These are phyloP conservation scores for Stenoptilia bipunctidactyla DNA, from an alignment of 2,888 invertebrate genomes.

Conservation along the genomic window DNA sequence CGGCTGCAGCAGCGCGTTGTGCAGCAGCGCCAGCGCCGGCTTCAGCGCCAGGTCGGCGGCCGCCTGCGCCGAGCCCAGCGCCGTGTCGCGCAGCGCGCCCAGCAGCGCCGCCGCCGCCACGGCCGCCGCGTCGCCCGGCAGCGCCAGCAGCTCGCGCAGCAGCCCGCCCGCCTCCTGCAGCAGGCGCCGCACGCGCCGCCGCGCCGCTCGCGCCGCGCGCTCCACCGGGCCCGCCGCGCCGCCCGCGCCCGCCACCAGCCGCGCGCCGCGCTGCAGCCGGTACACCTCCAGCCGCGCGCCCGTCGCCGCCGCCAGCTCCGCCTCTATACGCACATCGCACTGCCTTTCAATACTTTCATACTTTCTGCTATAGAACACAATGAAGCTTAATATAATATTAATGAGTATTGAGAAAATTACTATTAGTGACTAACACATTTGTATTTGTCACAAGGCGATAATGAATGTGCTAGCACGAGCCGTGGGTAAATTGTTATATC, in stretches of 20 bases:
- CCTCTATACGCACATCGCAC: too few relatives aligned
- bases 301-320: slow-evolving; percentile 27
- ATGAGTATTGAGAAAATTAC: too few relatives aligned
- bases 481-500: too few relatives aligned
- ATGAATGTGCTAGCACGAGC: too few relatives aligned
- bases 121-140: slow-evolving; percentile 24
- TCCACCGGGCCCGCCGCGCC: slow-evolving; percentile 8
- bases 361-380: too few relatives aligned
- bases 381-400: too few relatives aligned
- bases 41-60: slow-evolving; percentile 76
- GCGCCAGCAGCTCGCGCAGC: slow-evolving; percentile 73
- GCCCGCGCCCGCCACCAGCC: slow-evolving; percentile 13
- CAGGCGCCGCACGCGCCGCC: slow-evolving; percentile 56
- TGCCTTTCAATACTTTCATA: too few relatives aligned
- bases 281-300: slow-evolving; percentile 18
- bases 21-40: slow-evolving; percentile 75
- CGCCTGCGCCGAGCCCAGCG: slow-evolving; percentile 15
- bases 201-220: slow-evolving; percentile 16
- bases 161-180: slow-evolving; percentile 72
- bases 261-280: slow-evolving; percentile 17
- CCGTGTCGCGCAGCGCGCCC: slow-evolving; percentile 21
- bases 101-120: slow-evolving; percentile 19
- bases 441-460: too few relatives aligned
- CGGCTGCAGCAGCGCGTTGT: slow-evolving; percentile 79
- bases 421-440: too few relatives aligned